Base-by-base conservation (phyloP, 2,113 vertebrate genomes). In the Corythornis cristatus region DNA sequence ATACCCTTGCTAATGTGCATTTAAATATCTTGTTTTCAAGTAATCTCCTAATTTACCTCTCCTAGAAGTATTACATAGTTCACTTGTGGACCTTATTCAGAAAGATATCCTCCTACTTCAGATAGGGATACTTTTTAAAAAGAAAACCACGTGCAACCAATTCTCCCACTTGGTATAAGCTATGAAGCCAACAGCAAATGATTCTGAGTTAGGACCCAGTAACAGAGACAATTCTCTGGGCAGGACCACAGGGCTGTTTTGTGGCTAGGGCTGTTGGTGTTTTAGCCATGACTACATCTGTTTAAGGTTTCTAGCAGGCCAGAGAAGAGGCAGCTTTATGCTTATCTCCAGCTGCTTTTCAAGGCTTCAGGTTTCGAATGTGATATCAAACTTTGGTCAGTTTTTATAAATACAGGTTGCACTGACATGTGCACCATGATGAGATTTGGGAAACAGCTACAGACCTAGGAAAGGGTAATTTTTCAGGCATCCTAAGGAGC, bases 1-100 rank as follows among this genome's bases (percentile, higher is more conserved):
- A 46, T 35, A 16, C 15, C 77, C 54, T 65, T 7, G 5, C 51
- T 88, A 58, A 42, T 4, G 4, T 2, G 13, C 12, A 31, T 79
- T 90, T 94, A 88, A 93, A 89, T 4, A 3, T 28, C 54, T 86
- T 79, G 6, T 64, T 87, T 86, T 45, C 67, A 95, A 95, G 53
- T 19, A 75, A 67, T 62, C 72, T 26, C 53, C 28, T 93, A 95
- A 84, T 51, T 91, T 73, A 31, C 26, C 50, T 88, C 89, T 93
- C 75, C 67, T 45, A 68, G 18, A 68, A 74, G 20, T 68, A 45
- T 90, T 53, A 86, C 45, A 82, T 70, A 26, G 10, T 33, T 88
- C 50, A 51, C 51, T 87, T 92, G 57, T 58, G 11, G 73, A 84
- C 50, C 57, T 90, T 37, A 33, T 65, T 95, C 2, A 5, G 62